Evolutionary conservation across 1,140 invertebrate genomes (phyloP).

Genomic region (Onthophagus taurus): DNA sequence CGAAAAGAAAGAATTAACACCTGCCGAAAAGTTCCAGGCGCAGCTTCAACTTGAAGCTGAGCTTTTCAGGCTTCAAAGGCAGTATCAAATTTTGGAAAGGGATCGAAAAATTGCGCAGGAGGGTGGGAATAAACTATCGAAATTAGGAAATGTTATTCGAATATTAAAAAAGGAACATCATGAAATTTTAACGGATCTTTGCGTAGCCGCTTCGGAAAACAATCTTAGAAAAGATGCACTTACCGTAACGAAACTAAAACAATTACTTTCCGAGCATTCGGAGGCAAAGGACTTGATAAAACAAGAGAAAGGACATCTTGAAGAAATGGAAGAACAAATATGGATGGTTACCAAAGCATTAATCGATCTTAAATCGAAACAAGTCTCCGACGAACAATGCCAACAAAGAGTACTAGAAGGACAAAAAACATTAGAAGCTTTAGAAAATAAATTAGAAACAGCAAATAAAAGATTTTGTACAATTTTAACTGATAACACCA

Average conservation of each 20-base stretch:
- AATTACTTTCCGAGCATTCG: conserved; percentile 2
- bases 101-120: conserved; percentile 6
- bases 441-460: conserved; percentile 62
- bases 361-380: background rate
- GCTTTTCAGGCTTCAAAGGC: conserved; percentile 6
- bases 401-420: conserved; percentile 8
- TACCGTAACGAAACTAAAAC: conserved; percentile 1
- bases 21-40: conserved; percentile 5
- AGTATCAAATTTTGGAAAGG: conserved; percentile 12
- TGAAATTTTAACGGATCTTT: conserved; percentile 3
- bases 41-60: conserved; percentile 7
- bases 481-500: conserved; percentile 61
- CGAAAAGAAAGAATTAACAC: conserved; percentile 8
- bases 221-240: conserved; percentile 2
- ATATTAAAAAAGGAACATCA: conserved; percentile 7
- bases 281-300: conserved; percentile 8
- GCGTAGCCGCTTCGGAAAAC: conserved; percentile 4
- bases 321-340: conserved; percentile 11
- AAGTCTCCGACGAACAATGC: conserved; percentile 8
- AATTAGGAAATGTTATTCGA: conserved; percentile 7
- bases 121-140: conserved; percentile 3
- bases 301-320: conserved; percentile 1
- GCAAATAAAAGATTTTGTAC: conserved; percentile 65
- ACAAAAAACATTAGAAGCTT: conserved; percentile 44
- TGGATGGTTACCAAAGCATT: conserved; percentile 3